Base-by-base conservation (phyloP, 2,888 invertebrate genomes). In the Flexamia atlantica region DNA sequence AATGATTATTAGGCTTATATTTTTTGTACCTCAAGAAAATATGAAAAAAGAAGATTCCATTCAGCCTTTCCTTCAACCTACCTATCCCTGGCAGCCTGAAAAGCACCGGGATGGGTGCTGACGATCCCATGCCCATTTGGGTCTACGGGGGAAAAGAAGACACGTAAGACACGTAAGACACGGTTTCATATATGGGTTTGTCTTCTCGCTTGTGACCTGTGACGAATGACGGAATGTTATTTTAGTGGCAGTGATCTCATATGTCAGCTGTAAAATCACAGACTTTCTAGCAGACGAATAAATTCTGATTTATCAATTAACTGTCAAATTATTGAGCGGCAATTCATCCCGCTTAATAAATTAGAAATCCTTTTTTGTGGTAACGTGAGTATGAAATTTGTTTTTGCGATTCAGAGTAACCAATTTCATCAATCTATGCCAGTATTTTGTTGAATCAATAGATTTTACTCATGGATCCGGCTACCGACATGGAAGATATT, bases 401-500 rank as follows among this genome's bases (percentile, higher is more conserved):
- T 20, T 20, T 2, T 23, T 5, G 23, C 4, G 23, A 53, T 23
- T 53, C 7, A 4, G 4, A 10, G 7, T 23, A 10, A 2, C 23
- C 5, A 53, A 53, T 7, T n/a, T 10, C 23, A 10, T 53, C 46
- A 53, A 23, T 17, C 14, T 17, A 46, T 46, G 2, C 7, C 46
- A 46, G 10, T 53, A 53, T 53, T 46, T 53, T 53, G 23, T 5
- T 12, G 14, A 23, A 53, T 2, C 53, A 53, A 23, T 1, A 53
- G 4, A 12, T 64, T 64, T 28, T 28, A 64, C 28, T 3, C 46
- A 57, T 79, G 57, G 79, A 79, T 36, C 17, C 50, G 2, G 23
- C 12, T 17, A 28, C 57, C 20, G 79, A 79, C 57, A 79, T 20
- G 1, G 79, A 79, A 57, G 79, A 57, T 32, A 25, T 10, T 12